A percentile compares a stretch with the other conserved stretches of the same genome.
These are phyloP conservation scores for Globicephala melas DNA, from an alignment of 2,113 vertebrate genomes.

Conservation along the genomic window DNA sequence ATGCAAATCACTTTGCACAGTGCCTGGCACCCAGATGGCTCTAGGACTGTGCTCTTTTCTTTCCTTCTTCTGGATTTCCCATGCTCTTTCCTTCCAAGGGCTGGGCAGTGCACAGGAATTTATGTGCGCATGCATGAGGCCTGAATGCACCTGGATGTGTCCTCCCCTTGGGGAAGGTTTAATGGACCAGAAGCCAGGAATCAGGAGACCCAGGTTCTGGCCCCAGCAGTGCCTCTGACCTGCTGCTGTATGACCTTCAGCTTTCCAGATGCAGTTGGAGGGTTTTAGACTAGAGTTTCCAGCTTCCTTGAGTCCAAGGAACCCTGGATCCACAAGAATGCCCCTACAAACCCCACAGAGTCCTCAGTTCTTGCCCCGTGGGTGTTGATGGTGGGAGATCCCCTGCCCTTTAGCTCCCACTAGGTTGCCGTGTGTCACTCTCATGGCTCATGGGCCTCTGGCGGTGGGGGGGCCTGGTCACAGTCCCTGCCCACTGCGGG, in stretches of 20 bases:
- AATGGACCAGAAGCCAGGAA: not conserved
- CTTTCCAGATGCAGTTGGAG: not conserved
- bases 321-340: not conserved
- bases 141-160: not conserved
- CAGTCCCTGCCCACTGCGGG: not conserved
- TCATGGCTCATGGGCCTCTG: not conserved
- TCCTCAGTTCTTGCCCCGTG: not conserved
- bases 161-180: not conserved
- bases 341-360: too few relatives aligned
- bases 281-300: not conserved
- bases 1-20: not conserved
- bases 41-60: not conserved
- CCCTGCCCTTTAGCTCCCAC: not conserved
- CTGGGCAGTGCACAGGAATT: not conserved
- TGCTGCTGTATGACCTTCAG: not conserved
- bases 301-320: not conserved
- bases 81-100: not conserved
- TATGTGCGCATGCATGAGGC: not conserved
- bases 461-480: too few relatives aligned
- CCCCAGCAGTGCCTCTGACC: not conserved
- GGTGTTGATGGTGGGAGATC: not conserved
- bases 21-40: not conserved
- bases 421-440: not conserved
- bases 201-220: not conserved
- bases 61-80: too few relatives aligned